These are phyloP conservation scores for Phallusia fumigata DNA, from an alignment of 23 tunicate species.

Conservation along the genomic window DNA sequence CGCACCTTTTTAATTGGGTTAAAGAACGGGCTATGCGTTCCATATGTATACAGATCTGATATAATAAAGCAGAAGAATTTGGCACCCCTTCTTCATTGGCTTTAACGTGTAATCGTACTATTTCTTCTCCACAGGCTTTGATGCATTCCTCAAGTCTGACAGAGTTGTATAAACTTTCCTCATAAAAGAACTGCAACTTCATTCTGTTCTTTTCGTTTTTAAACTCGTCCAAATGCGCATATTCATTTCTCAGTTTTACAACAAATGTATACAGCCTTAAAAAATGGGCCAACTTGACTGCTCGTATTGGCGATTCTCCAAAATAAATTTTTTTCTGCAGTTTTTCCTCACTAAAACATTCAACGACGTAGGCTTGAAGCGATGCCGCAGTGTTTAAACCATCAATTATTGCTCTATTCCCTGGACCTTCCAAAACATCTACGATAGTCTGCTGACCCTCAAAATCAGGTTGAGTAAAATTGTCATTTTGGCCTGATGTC, in stretches of 20 bases:
- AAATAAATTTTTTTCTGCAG: too few species aligned
- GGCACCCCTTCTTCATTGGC: too few species aligned
- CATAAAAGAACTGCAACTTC: neutral
- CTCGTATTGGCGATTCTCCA: neutral
- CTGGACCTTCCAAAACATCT: neutral
- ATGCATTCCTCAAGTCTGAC: too few species aligned
- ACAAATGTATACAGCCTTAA: neutral
- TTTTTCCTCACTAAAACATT: neutral
- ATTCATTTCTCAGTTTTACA: neutral
- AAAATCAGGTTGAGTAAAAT: neutral
- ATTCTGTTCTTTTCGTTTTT: neutral
- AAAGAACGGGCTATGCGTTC: neutral
- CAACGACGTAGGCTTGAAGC: neutral
- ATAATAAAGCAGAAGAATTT: too few species aligned
- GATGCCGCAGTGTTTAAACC: neutral
- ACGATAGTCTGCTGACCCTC: neutral
- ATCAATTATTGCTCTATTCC: neutral
- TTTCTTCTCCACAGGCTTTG: too few species aligned
- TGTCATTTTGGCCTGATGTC: neutral
- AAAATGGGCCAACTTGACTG: neutral
- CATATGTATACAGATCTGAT: neutral
- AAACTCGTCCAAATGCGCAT: neutral
- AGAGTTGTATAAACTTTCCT: too few species aligned
- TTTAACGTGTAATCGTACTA: too few species aligned
- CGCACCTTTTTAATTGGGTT: neutral